phyloP scores from a whole-genome alignment of 2,888 invertebrate genomes.

The Apotomis capreana region DNA sequence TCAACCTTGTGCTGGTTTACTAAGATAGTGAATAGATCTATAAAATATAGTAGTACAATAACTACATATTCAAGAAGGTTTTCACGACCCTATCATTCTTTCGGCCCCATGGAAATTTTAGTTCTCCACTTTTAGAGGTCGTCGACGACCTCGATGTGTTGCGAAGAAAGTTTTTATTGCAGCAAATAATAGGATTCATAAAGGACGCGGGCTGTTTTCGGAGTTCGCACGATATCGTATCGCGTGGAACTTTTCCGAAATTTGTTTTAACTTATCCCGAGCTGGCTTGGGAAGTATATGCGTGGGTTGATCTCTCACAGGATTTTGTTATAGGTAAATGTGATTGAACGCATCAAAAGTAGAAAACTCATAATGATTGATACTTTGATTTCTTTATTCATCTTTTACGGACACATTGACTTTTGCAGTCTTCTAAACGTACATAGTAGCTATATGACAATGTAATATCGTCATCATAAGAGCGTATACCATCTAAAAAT shows the following conservation, averaged over 20 bases:
- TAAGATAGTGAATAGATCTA: too few relatives aligned
- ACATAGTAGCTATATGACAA: too few relatives aligned
- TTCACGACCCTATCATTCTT: not conserved
- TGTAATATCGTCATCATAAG: too few relatives aligned
- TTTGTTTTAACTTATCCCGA: slow-evolving; percentile 50
- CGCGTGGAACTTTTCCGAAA: slow-evolving; percentile 53
- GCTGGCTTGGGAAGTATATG: slow-evolving; percentile 14
- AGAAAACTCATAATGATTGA: not conserved
- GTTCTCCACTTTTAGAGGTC: slow-evolving; percentile 41
- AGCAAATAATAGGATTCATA: slow-evolving; percentile 73
- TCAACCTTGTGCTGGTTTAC: too few relatives aligned
- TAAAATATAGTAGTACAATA: not conserved
- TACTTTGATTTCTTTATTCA: not conserved
- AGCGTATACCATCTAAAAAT: too few relatives aligned
- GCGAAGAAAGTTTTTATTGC: slow-evolving; percentile 66
- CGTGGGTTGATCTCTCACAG: slow-evolving; percentile 6
- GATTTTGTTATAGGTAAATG: not conserved
- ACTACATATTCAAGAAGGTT: not conserved
- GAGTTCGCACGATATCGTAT: slow-evolving; percentile 55
- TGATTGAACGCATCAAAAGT: not conserved
- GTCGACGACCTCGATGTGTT: slow-evolving; percentile 51
- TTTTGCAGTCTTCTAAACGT: too few relatives aligned
- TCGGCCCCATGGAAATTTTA: not conserved
- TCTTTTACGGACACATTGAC: too few relatives aligned
- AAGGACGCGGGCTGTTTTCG: slow-evolving; percentile 60